Percentiles rank a stretch among this genome's conserved stretches.
phyloP scores from a whole-genome alignment of 2,888 invertebrate genomes.

The Platypus cylindrus region DNA sequence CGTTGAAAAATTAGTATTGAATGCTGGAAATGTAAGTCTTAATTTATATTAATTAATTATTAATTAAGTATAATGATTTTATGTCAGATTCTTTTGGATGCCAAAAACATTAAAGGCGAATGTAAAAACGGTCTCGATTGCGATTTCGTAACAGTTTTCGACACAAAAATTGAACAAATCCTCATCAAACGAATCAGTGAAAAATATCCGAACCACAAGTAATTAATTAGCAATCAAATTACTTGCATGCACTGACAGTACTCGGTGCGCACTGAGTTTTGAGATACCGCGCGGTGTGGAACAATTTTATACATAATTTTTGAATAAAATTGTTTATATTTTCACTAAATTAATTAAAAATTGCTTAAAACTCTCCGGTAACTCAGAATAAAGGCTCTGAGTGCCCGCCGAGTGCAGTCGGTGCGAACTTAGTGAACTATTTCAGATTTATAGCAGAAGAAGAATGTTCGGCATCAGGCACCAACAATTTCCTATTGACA shows the following conservation, averaged over 20 bases:
- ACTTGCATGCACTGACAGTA: no score
- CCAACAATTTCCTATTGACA: slow-evolving; percentile 45
- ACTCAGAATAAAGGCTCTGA: no score
- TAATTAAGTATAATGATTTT: background rate
- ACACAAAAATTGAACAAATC: slow-evolving; percentile 58
- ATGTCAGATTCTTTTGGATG: slow-evolving; percentile 6
- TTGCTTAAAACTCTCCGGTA: no score
- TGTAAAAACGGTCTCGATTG: slow-evolving; percentile 41
- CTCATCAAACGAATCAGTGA: slow-evolving; percentile 44
- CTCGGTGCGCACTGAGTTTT: no score
- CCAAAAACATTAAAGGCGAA: slow-evolving; percentile 36
- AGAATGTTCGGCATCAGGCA: slow-evolving; percentile 41
- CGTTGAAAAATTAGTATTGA: slow-evolving; percentile 34
- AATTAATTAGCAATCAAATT: slow-evolving; percentile 16
- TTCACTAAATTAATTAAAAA: no score
- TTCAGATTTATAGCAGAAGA: slow-evolving; percentile 65
- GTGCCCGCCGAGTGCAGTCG: no score
- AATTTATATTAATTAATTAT: slow-evolving; percentile 2
- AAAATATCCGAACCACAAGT: slow-evolving; percentile 51
- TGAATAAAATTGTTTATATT: no score
- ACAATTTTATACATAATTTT: no score
- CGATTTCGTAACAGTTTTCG: slow-evolving; percentile 71
- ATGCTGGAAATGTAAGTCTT: slow-evolving; percentile 37
- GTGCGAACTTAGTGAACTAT: no score
- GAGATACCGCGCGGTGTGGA: no score